Conservation (phyloP, 2,888 invertebrate species). For the Orchesellides sinensis region DNA sequence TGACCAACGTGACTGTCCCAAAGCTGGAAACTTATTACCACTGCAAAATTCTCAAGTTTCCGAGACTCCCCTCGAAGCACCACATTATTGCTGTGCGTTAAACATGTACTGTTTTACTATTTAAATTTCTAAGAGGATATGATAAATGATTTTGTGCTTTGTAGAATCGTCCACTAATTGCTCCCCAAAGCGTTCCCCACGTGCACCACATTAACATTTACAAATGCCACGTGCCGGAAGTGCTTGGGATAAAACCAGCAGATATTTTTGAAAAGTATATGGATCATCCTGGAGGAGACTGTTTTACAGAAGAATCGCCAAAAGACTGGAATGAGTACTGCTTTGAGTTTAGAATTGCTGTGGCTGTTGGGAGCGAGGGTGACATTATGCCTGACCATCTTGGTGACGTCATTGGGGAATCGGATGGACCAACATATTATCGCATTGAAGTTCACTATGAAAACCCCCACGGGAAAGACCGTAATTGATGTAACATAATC, state of each 20-base stretch:
- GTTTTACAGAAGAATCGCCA: slow-evolving; percentile 86
- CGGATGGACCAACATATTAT: slow-evolving; percentile 86
- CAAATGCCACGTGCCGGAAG: slow-evolving; percentile 81
- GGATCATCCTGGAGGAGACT: slow-evolving; percentile 82
- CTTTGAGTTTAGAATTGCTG: slow-evolving; percentile 88
- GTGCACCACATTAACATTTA: slow-evolving; percentile 93
- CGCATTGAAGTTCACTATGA: slow-evolving; percentile 95
- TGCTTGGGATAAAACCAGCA: slow-evolving; percentile 51
- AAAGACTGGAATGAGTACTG: slow-evolving; percentile 88
- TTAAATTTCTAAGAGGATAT: neutral
- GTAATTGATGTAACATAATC: slow-evolving; percentile 54
- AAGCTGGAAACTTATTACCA: slow-evolving; percentile 86
- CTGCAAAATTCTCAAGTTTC: slow-evolving; percentile 91
- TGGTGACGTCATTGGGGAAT: slow-evolving; percentile 88
- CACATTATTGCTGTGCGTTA: slow-evolving; percentile 88
- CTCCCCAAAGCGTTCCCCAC: slow-evolving; percentile 79
- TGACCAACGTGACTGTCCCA: slow-evolving; percentile 37
- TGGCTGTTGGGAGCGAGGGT: slow-evolving; percentile 89
- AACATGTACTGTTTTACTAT: slow-evolving; percentile 72
- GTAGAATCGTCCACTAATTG: slow-evolving; percentile 79
- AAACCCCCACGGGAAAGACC: slow-evolving; percentile 79
- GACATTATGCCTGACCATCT: slow-evolving; percentile 82
- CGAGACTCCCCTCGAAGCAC: slow-evolving; percentile 83
- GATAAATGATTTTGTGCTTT: neutral
- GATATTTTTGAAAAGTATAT: slow-evolving; percentile 83